Evolutionary conservation across 2,888 invertebrate species (phyloP).

Genomic region (Mesochorus sp.): DNA sequence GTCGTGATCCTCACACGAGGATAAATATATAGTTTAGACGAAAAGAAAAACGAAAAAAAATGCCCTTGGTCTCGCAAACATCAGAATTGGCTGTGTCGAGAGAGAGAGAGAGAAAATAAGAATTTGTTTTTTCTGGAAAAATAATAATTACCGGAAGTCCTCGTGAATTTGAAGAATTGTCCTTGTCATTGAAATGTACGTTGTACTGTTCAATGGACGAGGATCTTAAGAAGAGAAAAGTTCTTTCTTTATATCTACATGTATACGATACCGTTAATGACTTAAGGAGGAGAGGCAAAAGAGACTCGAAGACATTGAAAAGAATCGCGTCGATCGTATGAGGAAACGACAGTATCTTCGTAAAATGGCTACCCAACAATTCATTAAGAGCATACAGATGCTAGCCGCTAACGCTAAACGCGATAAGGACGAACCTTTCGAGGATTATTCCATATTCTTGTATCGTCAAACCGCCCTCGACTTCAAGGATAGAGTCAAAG

Average conservation of each 20-base stretch:
- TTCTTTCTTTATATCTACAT: conserved; percentile 47
- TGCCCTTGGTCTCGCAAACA: too few species aligned
- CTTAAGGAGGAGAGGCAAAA: conserved; percentile 89
- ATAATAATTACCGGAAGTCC: too few species aligned
- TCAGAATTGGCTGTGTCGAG: too few species aligned
- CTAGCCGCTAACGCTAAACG: conserved; percentile 89
- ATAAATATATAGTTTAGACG: conserved; percentile 55
- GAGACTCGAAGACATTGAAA: conserved; percentile 89
- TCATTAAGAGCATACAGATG: conserved; percentile 93
- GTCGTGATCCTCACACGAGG: conserved; percentile 70
- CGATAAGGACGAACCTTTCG: conserved; percentile 87
- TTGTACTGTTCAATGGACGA: too few species aligned
- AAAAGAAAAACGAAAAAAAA: neutral
- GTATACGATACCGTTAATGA: conserved; percentile 52
- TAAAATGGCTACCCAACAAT: conserved; percentile 90
- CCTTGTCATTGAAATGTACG: too few species aligned
- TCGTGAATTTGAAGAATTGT: too few species aligned
- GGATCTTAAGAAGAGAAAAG: too few species aligned
- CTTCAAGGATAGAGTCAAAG: conserved; percentile 92
- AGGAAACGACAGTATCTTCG: conserved; percentile 87
- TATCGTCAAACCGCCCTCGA: conserved; percentile 93
- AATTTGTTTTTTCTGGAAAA: too few species aligned
- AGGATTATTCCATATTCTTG: conserved; percentile 92
- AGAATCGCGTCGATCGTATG: conserved; percentile 86
- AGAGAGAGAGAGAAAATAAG: conserved; percentile 2